A percentile compares a stretch with the other conserved stretches of the same genome.
Evolutionary conservation across 2,888 invertebrate species (phyloP).

Genomic region (Callosobruchus maculatus): DNA sequence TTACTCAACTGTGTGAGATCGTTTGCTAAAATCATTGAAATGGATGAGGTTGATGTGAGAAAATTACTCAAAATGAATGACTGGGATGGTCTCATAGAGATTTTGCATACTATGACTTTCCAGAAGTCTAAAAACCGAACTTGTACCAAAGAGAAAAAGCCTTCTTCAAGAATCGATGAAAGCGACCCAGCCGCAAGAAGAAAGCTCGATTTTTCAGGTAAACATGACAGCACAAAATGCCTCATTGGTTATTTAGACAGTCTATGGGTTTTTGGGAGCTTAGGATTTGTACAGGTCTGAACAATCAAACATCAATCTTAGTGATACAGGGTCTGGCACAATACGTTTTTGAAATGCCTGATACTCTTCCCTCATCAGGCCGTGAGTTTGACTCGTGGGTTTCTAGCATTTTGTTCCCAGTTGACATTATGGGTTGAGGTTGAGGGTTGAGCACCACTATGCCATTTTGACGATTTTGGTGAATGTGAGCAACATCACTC

Average conservation of each 20-base stretch:
- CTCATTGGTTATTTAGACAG: no score
- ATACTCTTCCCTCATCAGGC: no score
- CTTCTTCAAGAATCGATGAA: not conserved
- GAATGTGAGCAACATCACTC: no score
- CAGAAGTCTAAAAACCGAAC: slow-evolving; percentile 11
- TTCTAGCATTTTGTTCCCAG: no score
- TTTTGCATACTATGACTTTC: slow-evolving; percentile 14
- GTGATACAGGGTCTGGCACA: no score
- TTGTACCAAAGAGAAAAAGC: slow-evolving; percentile 10
- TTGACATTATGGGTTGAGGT: no score
- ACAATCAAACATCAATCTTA: no score
- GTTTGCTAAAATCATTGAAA: slow-evolving; percentile 13
- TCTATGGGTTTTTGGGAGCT: not conserved
- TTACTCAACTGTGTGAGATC: slow-evolving; percentile 12
- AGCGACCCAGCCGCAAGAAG: slow-evolving; percentile 7
- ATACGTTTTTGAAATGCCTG: no score
- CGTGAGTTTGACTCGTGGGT: no score
- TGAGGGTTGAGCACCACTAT: no score
- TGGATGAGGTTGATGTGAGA: slow-evolving; percentile 12
- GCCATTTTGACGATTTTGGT: no score
- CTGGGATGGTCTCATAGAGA: slow-evolving; percentile 10
- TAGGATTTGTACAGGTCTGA: no score
- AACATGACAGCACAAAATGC: not conserved
- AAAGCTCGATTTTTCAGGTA: slow-evolving; percentile 8
- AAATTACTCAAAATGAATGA: slow-evolving; percentile 1